Evolutionary conservation across 1,140 invertebrate species (phyloP), one percentile per base, ranked within the genome.

Genomic region (Battus philenor): DNA sequence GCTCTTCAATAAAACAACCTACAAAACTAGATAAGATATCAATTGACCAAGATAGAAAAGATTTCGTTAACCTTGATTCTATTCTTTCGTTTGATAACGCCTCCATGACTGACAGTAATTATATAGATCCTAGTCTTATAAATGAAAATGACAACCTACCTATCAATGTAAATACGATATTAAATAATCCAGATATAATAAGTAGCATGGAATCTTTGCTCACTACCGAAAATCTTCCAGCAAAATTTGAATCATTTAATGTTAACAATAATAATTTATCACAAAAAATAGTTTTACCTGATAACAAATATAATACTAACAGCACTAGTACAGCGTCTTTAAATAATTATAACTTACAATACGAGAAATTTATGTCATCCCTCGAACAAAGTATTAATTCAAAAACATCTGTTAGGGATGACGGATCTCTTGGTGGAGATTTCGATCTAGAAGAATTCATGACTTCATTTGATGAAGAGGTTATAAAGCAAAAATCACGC

Each of bases 391-490:
- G 81, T 50, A 79, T 86, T 54, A 68, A 69, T 39, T 86, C 84
- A 27, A 81, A 86, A 56, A 69, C 77, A 48, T 86, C 84, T 3
- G 59, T 63, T 27, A 79, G 80, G 58, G 86, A 86, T 50, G 84
- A 86, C 44, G 84, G 86, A 53, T 84, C 86, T 57, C 57, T 86
- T 11, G 86, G 82, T 44, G 84, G 85, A 58, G 79, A 83, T 44
- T 85, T 85, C 50, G 86, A 87, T 68, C 71, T 87, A 8, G 86
- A 87, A 53, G 84, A 86, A 48, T 82, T 87, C 41, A 87, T 87
- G 81, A 80, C 75, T 34, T 73, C 82, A 9, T 83, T 87, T 44
- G 86, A 87, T 46, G 86, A 86, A 10, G 79, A 86, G 63, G 64
- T 85, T 20, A 53, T 69, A 44, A 85, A 80, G 66, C 76, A 80